Conservation (phyloP, 2,888 invertebrate species). For the Eugnorisma glareosa region DNA sequence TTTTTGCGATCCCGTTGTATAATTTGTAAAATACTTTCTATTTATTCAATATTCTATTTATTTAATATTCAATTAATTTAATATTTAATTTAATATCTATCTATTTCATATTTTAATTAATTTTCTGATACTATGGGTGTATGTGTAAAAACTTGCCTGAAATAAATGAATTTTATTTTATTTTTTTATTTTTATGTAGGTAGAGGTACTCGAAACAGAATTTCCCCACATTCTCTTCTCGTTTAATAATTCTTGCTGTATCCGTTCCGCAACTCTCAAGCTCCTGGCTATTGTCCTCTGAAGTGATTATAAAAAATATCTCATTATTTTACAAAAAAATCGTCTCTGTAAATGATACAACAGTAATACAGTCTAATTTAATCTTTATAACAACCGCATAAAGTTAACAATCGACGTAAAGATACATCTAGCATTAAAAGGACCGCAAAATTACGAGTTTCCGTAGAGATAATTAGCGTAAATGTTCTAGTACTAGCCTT, state of each 20-base stretch:
- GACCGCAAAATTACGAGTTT: constrained; percentile 65
- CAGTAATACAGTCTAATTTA: constrained; percentile 43
- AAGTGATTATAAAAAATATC: constrained; percentile 25
- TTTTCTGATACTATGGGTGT: too few species aligned
- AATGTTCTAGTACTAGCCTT: constrained; percentile 64
- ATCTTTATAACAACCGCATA: constrained; percentile 50
- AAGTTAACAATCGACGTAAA: constrained; percentile 49
- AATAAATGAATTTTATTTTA: too few species aligned
- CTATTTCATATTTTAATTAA: too few species aligned
- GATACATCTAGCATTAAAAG: constrained; percentile 43
- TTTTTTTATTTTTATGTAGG: neutral
- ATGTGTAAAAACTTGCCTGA: too few species aligned
- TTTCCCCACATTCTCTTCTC: constrained; percentile 2
- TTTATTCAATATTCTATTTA: too few species aligned
- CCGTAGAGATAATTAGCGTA: constrained; percentile 67
- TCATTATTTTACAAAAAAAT: constrained; percentile 11
- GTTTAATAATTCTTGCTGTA: constrained; percentile 35
- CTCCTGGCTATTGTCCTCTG: constrained; percentile 5
- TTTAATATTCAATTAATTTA: too few species aligned
- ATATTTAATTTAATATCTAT: too few species aligned
- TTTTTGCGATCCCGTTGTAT: neutral
- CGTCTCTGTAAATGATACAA: constrained; percentile 1
- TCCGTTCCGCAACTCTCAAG: constrained; percentile 2
- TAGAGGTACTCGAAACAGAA: constrained; percentile 6
- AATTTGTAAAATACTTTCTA: neutral